phyloP scores from a whole-genome alignment of 2,888 invertebrate genomes.

The Synergus laeviventris region DNA sequence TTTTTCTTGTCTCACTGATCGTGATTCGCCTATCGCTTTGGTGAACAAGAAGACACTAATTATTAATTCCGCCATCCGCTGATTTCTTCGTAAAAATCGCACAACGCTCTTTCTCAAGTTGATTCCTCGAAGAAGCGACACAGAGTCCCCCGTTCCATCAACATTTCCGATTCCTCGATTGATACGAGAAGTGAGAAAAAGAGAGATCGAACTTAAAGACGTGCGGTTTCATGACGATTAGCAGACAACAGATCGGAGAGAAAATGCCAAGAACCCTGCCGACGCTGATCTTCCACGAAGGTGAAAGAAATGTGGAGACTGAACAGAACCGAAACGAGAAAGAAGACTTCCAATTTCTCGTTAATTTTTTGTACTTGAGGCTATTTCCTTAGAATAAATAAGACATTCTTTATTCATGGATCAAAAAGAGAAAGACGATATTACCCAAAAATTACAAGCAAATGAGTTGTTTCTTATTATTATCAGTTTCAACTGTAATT shows the following conservation, averaged over 20 bases:
- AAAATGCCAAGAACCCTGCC: slow-evolving; percentile 52
- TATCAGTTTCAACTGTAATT: not conserved
- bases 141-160: slow-evolving; percentile 26
- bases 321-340: slow-evolving; percentile 43
- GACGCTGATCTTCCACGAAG: slow-evolving; percentile 54
- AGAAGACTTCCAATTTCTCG: slow-evolving; percentile 35
- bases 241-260: slow-evolving; percentile 48
- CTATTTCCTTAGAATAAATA: slow-evolving; percentile 17
- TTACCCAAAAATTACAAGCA: not conserved
- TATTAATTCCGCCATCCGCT: slow-evolving; percentile 53
- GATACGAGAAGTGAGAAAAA: slow-evolving; percentile 45
- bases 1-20: not conserved
- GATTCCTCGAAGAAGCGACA: slow-evolving; percentile 49
- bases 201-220: slow-evolving; percentile 43
- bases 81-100: slow-evolving; percentile 50
- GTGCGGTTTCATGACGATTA: slow-evolving; percentile 33
- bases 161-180: slow-evolving; percentile 34
- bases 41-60: slow-evolving; percentile 49
- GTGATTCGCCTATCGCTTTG: not conserved
- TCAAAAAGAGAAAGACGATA: not conserved
- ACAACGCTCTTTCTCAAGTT: slow-evolving; percentile 46
- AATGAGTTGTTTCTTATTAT: not conserved
- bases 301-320: slow-evolving; percentile 44
- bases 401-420: slow-evolving; percentile 3
- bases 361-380: slow-evolving; percentile 16